phyloP scores from a whole-genome alignment of 2,113 vertebrate genomes.

The Cyprinodon tularosa region DNA sequence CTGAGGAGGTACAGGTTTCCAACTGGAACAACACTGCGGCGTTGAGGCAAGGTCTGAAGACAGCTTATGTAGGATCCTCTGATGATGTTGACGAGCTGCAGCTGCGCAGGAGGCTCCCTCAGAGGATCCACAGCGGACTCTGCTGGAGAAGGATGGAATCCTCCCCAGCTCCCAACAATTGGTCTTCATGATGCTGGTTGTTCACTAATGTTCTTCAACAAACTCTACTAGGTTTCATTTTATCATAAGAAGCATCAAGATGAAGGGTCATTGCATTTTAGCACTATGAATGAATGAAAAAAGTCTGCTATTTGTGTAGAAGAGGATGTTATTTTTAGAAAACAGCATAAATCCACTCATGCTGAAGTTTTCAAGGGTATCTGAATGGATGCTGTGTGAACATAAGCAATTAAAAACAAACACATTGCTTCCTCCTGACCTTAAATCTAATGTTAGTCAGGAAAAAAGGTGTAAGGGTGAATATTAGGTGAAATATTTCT shows the following conservation, averaged over 20 bases:
- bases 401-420: conserved; percentile 49
- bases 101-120: no score
- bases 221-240: not conserved
- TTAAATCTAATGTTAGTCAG: conserved; percentile 37
- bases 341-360: conserved; percentile 24
- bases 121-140: no score
- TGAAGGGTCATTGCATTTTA: not conserved
- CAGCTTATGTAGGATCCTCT: no score
- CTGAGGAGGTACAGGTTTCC: no score
- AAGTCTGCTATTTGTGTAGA: conserved; percentile 7
- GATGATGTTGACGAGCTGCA: no score
- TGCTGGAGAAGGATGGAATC: no score
- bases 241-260: not conserved
- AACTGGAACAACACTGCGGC: no score
- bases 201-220: no score
- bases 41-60: no score
- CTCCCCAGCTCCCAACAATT: no score
- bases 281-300: not conserved
- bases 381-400: conserved; percentile 36
- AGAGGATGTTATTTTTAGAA: conserved; percentile 46
- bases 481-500: conserved; percentile 32
- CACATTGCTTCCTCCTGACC: conserved; percentile 28
- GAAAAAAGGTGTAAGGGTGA: conserved; percentile 9
- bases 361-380: conserved; percentile 25
- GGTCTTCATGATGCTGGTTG: no score